phyloP scores from a whole-genome alignment of 2,797 vertebrate genomes.

The Myoxocephalus aenaeus region DNA sequence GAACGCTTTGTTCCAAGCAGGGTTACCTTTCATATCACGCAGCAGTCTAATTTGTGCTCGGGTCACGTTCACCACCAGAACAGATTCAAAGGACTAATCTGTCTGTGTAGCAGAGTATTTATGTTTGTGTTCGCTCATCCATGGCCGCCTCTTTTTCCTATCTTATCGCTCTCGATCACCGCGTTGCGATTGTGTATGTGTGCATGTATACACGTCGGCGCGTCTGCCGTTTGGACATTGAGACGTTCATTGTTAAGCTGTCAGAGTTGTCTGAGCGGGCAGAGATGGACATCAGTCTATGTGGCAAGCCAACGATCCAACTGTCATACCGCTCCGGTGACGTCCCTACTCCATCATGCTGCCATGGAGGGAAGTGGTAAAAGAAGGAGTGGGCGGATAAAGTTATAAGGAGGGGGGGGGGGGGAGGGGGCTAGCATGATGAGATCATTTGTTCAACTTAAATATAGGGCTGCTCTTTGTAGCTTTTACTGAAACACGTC shows the following conservation, averaged over 20 bases:
- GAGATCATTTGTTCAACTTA: conserved; percentile 37
- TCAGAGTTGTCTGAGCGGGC: conserved; percentile 67
- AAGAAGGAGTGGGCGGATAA: conserved; percentile 13
- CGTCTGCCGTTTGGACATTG: conserved; percentile 61
- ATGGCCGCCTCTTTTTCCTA: conserved; percentile 26
- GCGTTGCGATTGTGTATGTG: conserved; percentile 35
- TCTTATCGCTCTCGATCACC: conserved; percentile 46
- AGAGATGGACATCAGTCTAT: conserved; percentile 76
- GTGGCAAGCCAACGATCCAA: conserved; percentile 78
- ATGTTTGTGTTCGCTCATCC: conserved; percentile 46
- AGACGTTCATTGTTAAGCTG: conserved; percentile 74
- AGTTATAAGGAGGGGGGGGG: background rate
- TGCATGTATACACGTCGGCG: conserved; percentile 8
- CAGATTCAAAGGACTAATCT: conserved; percentile 32
- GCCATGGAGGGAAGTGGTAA: conserved; percentile 40
- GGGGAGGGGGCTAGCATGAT: conserved; percentile 3
- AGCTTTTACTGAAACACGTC: background rate
- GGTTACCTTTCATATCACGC: conserved; percentile 19
- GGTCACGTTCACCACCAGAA: conserved; percentile 17
- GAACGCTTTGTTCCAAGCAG: background rate
- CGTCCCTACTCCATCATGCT: conserved; percentile 73
- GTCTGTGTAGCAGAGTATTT: conserved; percentile 31
- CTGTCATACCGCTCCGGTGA: conserved; percentile 71
- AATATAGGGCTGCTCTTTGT: background rate
- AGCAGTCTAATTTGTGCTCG: conserved; percentile 3